Conservation (phyloP, 2,888 invertebrate genomes). For the Nesidiocoris tenuis region DNA sequence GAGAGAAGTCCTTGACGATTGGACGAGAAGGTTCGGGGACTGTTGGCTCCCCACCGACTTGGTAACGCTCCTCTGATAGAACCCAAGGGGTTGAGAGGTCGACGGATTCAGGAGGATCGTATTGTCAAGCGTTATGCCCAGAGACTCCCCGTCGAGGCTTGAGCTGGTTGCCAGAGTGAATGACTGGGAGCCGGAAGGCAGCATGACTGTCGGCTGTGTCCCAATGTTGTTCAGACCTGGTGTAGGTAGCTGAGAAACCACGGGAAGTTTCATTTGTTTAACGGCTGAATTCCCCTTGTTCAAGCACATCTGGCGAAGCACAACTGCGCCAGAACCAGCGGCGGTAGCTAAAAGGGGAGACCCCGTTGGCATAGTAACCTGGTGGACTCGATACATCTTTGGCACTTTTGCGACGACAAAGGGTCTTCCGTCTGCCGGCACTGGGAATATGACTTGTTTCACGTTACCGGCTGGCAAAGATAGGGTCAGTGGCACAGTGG, state of each 20-base stretch:
- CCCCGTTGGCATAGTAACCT: conserved; percentile 51
- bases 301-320: conserved; percentile 50
- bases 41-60: conserved; percentile 21
- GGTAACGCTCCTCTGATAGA: conserved; percentile 52
- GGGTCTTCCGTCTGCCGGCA: conserved; percentile 51
- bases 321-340: conserved; percentile 47
- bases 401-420: conserved; percentile 51
- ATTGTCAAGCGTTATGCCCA: conserved; percentile 54
- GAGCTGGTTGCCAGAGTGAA: conserved; percentile 49
- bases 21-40: conserved; percentile 25
- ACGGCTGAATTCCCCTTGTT: conserved; percentile 47
- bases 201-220: conserved; percentile 56
- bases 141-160: conserved; percentile 45
- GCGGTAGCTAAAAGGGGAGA: conserved; percentile 47
- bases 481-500: conserved; percentile 50
- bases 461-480: conserved; percentile 48
- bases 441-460: conserved; percentile 50
- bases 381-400: conserved; percentile 52
- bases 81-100: conserved; percentile 52
- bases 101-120: conserved; percentile 52
- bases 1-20: conserved; percentile 2
- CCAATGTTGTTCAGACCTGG: conserved; percentile 55
- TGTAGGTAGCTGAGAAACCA: conserved; percentile 54
- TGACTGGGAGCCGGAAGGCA: conserved; percentile 51
- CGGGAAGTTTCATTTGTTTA: conserved; percentile 50